These are phyloP conservation scores for Azorinus chamasolen DNA, from an alignment of 2,888 invertebrate genomes.

Conservation along the genomic window DNA sequence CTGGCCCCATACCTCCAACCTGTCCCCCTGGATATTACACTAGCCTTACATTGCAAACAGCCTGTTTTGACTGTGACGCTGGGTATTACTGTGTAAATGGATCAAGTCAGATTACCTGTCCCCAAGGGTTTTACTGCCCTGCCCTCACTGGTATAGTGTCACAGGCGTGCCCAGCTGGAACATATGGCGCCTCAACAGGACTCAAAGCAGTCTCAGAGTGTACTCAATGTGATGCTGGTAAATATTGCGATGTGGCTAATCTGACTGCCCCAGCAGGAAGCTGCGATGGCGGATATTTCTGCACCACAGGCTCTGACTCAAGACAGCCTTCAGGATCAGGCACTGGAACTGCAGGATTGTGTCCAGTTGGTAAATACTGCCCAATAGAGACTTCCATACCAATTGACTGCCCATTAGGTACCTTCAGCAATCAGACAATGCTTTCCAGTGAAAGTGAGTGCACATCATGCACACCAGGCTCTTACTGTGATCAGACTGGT, in stretches of 20 bases:
- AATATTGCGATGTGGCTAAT: conserved; percentile 79
- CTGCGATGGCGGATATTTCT: conserved; percentile 83
- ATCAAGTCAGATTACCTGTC: conserved; percentile 76
- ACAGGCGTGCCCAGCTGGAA: conserved; percentile 82
- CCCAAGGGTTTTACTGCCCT: conserved; percentile 82
- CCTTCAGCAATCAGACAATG: conserved; percentile 81
- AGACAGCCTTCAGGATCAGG: conserved; percentile 70
- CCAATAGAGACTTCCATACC: conserved; percentile 77
- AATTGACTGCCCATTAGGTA: conserved; percentile 80
- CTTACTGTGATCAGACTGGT: conserved; percentile 81
- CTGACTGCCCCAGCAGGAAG: conserved; percentile 78
- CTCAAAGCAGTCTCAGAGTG: conserved; percentile 78
- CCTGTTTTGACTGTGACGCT: conserved; percentile 77
- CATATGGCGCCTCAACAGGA: conserved; percentile 75
- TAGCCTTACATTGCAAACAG: conserved; percentile 69
- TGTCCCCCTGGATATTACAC: conserved; percentile 80
- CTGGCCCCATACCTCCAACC: conserved; percentile 70
- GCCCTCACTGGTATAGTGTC: conserved; percentile 77
- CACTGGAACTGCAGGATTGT: conserved; percentile 78
- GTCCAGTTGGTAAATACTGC: conserved; percentile 83
- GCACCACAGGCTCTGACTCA: conserved; percentile 78
- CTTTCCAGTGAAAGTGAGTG: conserved; percentile 72
- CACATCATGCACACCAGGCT: conserved; percentile 80
- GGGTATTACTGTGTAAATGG: conserved; percentile 82
- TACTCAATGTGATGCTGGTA: conserved; percentile 81